Evolutionary conservation across 2,888 invertebrate species (phyloP), one percentile per base, ranked within the genome.

Genomic region (Germaria angustata): DNA sequence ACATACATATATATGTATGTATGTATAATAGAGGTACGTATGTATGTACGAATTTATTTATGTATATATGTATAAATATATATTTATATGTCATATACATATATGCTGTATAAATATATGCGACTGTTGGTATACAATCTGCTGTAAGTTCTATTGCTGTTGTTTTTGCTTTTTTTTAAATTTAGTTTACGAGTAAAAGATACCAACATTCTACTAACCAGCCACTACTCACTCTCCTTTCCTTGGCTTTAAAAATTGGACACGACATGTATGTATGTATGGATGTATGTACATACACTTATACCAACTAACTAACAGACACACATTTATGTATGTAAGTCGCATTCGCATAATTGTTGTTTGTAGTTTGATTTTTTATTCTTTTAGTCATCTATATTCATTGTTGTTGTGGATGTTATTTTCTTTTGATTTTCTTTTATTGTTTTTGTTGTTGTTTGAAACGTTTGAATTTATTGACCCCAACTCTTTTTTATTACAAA

Each of bases 261-360:
- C 28, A 69, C 46, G 41, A 15, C 57, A 68, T 39, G 49, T 59
- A 22, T 9, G 6, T 3, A 28, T 28, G 6, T 6, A 28, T 6
- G 4, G 28, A 28, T 28, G 6, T 28, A 13, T 13, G 13, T 39
- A 39, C 4, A 4, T 39, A 66, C 63, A 71, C 51, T 28, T 32
- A 57, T 44, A 36, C 15, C 20, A 46, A 53, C 41, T 41, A 71
- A 63, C 36, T 36, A 61, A 59, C 46, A 15, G 20, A 63, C n/a
- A 78, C 32, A 41, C 44, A 36, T 28, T 36, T 24, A n/a, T n/a
- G n/a, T n/a, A n/a, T n/a, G n/a, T n/a, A 53, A 53, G 63, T 76
- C 69, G 69, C 57, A 81, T 76, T 81, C 76, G 65, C 80, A 81
- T 76, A 76, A 80, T 81, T 65, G 65, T 76, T 75, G 49, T 63